Base-by-base conservation (phyloP, 2,113 vertebrate genomes). In the Sclerurus mexicanus region DNA sequence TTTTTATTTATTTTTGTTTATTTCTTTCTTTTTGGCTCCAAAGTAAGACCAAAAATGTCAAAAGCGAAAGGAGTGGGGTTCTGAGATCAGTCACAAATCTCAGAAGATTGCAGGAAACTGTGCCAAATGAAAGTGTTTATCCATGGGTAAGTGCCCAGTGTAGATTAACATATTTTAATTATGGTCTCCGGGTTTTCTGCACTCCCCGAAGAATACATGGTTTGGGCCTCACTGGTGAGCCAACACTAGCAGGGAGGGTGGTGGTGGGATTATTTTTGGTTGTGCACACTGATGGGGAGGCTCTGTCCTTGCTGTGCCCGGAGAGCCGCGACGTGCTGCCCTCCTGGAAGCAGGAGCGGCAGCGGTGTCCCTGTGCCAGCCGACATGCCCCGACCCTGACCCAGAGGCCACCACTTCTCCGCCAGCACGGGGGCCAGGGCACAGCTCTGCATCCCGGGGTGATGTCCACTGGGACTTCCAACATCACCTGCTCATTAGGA, bases 111-210 rank as follows among this genome's bases (percentile, higher is more conserved):
- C 2, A 0, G 83, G 68, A 96, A 94, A 90, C 71, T n/a, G 30
- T 96, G 93, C 96, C 95, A 97, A 96, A 95, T 94, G 73, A 83
- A 96, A 93, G 72, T 87, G 93, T 97, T 97, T 96, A 96, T 96
- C 93, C 95, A 81, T 95, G 95, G 88, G 95, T 96, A 96, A 96
- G 88, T 95, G 95, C 95, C 95, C 95, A 96, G 90, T 94, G 56
- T 78, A 95, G 93, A 97, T 97, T 96, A 97, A 96, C 95, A 95
- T 97, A 96, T 94, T 97, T 96, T 97, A 97, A 97, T 97, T 96
- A 95, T 92, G 85, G 85, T 94, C 83, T 92, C 87, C 0, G 64
- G 93, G 88, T 95, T 95, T 96, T 76, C 92, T 93, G 72, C 0
- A 0, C 44, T 96, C 95, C 85, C 95, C 4, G 3, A 93, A 93